Evolutionary conservation across 1,140 invertebrate species (phyloP), one percentile per base, ranked within the genome.

Genomic region (Arctopsyche grandis): DNA sequence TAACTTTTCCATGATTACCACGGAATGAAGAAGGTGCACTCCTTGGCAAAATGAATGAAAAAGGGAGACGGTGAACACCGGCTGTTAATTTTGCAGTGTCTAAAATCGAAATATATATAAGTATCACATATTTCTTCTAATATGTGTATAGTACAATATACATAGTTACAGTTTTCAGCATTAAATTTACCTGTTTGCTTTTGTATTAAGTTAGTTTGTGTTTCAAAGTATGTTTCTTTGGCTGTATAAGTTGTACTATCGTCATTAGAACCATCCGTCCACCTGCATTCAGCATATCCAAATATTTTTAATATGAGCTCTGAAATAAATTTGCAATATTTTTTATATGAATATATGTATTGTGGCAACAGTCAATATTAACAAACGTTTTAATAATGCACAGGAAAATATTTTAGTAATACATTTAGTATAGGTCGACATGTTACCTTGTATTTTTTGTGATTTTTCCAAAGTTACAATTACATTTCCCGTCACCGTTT

Each of bases 41-140:
- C 0, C 14, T n/a, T 1, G 77, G 77, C 7, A 78, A 22, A 24
- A 21, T 46, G 21, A 71, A 78, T 0, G 44, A 10, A 60, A 78
- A 78, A 60, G 71, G 24, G 29, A 58, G 71, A 16, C 22, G 56
- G 22, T 78, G 69, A 52, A 24, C n/a, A n/a, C 77, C 77, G 46
- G 52, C 4, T 0, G 10, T 3, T 3, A 70, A 29, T 22, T 56
- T 46, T 21, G 63, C 12, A 22, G 1, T 5, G 29, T 16, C 48
- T 52, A 10, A 52, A 52, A 52, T 46, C 44, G 44, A 52, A 52
- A 14, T 52, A n/a, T n/a, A n/a, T n/a, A n/a, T n/a, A n/a, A n/a
- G n/a, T n/a, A n/a, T n/a, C n/a, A n/a, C n/a, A n/a, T n/a, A n/a
- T n/a, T n/a, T n/a, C n/a, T n/a, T n/a, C n/a, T n/a, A n/a, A n/a